Evolutionary conservation across 2,797 vertebrate genomes (phyloP).

Genomic region (Danio aesculapii): DNA sequence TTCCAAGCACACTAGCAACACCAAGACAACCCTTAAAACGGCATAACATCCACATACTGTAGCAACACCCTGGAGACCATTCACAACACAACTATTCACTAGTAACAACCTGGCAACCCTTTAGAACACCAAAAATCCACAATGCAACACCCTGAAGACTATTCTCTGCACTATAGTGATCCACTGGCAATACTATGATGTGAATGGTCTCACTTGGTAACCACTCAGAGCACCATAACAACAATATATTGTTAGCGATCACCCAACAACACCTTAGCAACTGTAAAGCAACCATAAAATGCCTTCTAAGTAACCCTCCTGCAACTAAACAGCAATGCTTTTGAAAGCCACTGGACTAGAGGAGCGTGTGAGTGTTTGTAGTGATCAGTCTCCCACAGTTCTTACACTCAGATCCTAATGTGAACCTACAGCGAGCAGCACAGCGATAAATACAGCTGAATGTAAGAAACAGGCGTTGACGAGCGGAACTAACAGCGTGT

Average conservation of each 20-base stretch:
- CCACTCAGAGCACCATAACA: background rate
- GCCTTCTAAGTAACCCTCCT: no score
- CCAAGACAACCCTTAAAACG: background rate
- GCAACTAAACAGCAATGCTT: background rate
- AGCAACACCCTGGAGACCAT: background rate
- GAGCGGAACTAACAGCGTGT: background rate
- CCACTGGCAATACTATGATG: no score
- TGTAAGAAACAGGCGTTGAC: conserved; percentile 1
- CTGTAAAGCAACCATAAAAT: background rate
- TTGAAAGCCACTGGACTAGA: background rate
- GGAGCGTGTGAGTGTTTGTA: no score
- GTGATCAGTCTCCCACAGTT: no score
- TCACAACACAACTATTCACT: background rate
- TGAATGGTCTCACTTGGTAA: no score
- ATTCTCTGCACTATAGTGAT: background rate
- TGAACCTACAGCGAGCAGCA: no score
- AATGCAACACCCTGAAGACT: background rate
- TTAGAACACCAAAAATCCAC: background rate
- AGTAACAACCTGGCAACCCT: background rate
- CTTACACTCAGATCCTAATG: no score
- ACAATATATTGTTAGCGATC: no score
- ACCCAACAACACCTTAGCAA: background rate
- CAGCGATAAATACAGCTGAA: conserved; percentile 1
- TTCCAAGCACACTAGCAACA: background rate
- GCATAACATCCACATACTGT: rapidly evolving